Evolutionary conservation across 37 sponge, comb jelly and placozoan genomes (phyloP).

Genomic region (Geodia barretti): DNA sequence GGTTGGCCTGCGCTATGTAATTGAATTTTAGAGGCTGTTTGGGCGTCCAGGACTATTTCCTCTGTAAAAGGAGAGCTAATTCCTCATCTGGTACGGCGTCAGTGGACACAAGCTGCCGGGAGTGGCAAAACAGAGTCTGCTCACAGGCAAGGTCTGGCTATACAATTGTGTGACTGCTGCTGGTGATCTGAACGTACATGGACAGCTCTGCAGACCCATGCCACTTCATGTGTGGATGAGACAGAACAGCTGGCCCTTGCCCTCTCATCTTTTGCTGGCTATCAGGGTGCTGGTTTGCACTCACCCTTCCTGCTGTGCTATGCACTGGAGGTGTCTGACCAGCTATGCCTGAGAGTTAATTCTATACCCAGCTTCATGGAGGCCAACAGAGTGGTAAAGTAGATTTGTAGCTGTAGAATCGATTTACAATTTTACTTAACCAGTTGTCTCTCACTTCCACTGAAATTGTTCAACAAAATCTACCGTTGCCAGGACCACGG

Average conservation of each 20-base stretch:
- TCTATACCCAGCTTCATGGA: slow-evolving; percentile 57
- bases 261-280: slow-evolving; percentile 51
- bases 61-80: slow-evolving; percentile 79
- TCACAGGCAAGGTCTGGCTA: slow-evolving; percentile 3
- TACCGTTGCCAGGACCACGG: no score
- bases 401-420: no score
- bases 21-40: not conserved
- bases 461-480: no score
- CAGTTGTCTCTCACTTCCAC: no score
- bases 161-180: not conserved
- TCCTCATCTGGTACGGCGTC: slow-evolving; percentile 70
- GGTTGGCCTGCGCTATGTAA: slow-evolving; percentile 13
- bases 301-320: slow-evolving; percentile 48
- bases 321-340: slow-evolving; percentile 41
- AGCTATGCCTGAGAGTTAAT: slow-evolving; percentile 71
- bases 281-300: not conserved
- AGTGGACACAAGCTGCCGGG: slow-evolving; percentile 8
- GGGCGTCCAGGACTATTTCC: slow-evolving; percentile 24
- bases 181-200: not conserved
- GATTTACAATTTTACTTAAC: no score
- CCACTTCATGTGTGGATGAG: slow-evolving; percentile 14
- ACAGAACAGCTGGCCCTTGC: slow-evolving; percentile 53
- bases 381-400: slow-evolving; percentile 62
- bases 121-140: not conserved
- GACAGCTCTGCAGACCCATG: slow-evolving; percentile 15